Percentiles rank a stretch among this genome's conserved stretches.
phyloP scores from a whole-genome alignment of 2,888 invertebrate species.

The Malachius bipustulatus region DNA sequence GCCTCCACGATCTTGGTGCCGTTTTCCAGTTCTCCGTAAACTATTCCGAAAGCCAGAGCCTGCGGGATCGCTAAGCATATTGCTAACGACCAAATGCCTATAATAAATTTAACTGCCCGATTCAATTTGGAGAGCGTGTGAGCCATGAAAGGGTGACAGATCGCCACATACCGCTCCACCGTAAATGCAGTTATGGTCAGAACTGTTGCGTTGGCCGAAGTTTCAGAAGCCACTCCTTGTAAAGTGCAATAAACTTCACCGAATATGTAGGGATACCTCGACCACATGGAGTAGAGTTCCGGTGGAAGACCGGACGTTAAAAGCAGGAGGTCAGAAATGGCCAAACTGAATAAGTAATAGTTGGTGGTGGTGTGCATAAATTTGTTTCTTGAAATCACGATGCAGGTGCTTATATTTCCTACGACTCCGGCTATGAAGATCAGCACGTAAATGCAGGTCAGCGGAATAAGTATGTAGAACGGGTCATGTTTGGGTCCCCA shows the following conservation, averaged over 20 bases:
- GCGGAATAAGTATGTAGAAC: constrained; percentile 49
- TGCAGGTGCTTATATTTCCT: constrained; percentile 70
- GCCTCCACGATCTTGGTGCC: constrained; percentile 28
- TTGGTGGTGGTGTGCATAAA: constrained; percentile 80
- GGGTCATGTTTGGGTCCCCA: constrained; percentile 40
- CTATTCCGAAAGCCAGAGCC: constrained; percentile 68
- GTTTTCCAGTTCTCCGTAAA: constrained; percentile 29
- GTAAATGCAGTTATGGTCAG: constrained; percentile 81
- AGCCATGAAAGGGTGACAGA: constrained; percentile 72
- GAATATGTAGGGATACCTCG: constrained; percentile 59
- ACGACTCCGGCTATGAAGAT: constrained; percentile 64
- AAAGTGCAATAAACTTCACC: constrained; percentile 59
- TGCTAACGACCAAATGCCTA: constrained; percentile 67
- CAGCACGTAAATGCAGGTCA: constrained; percentile 53
- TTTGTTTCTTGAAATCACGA: constrained; percentile 62
- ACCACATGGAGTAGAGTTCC: constrained; percentile 67
- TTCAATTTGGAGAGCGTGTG: constrained; percentile 76
- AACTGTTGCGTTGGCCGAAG: constrained; percentile 77
- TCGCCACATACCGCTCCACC: constrained; percentile 77
- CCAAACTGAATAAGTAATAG: constrained; percentile 69
- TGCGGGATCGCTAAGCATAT: constrained; percentile 64
- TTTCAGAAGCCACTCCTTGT: constrained; percentile 68
- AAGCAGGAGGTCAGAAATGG: constrained; percentile 63
- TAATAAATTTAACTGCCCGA: constrained; percentile 62
- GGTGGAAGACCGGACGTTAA: constrained; percentile 67